A percentile compares a stretch with the other conserved stretches of the same genome.
Evolutionary conservation across 2,797 vertebrate genomes (phyloP).

Genomic region (Scolopax rusticola): DNA sequence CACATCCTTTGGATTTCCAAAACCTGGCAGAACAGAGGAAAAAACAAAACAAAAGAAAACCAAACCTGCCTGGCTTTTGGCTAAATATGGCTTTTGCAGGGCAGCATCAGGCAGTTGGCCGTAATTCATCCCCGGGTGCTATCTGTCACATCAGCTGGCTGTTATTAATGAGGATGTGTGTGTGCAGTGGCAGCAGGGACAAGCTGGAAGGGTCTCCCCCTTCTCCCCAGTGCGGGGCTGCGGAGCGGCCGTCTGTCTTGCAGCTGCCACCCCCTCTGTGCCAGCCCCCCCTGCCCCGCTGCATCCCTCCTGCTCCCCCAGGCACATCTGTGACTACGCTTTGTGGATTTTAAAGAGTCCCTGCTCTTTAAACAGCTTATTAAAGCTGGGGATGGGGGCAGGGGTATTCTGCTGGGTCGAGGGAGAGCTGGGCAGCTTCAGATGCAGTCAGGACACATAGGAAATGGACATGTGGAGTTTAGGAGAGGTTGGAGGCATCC

Average conservation of each 20-base stretch:
- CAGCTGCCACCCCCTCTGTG: constrained; percentile 33
- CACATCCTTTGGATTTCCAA: background rate
- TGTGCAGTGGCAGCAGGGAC: background rate
- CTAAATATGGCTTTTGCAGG: fast-evolving
- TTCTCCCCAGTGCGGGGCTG: fast-evolving
- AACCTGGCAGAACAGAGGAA: background rate
- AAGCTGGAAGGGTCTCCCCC: background rate
- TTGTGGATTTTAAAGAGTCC: fast-evolving
- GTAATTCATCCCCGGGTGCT: background rate
- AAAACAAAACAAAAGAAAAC: background rate
- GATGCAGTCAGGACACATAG: fast-evolving
- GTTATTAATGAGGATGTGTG: background rate
- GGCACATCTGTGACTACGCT: background rate
- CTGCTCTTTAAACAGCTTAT: fast-evolving
- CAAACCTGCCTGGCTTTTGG: background rate
- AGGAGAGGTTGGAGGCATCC: background rate
- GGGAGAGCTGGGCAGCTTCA: background rate
- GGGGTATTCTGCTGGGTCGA: background rate
- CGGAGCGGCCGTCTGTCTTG: background rate
- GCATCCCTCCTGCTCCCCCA: background rate
- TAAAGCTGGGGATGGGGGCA: background rate
- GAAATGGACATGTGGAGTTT: fast-evolving
- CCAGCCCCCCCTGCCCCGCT: background rate
- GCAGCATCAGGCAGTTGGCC: background rate
- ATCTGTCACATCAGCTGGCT: background rate